phyloP scores from a whole-genome alignment of 2,888 invertebrate species.

The Rotaria macrura region DNA sequence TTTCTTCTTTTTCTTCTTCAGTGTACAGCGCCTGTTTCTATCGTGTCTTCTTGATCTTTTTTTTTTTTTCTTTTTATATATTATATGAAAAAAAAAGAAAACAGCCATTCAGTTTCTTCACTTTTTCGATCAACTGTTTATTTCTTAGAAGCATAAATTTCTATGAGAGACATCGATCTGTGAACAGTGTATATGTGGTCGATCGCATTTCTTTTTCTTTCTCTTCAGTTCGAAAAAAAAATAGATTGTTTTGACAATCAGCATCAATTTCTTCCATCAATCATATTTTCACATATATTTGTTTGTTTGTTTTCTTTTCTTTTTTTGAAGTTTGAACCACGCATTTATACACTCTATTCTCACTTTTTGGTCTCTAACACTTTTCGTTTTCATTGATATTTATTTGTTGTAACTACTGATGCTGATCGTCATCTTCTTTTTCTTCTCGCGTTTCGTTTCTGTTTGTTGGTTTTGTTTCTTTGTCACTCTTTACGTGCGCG shows the following conservation, averaged over 20 bases:
- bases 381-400: not conserved
- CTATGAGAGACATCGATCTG: not conserved
- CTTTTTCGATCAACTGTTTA: not conserved
- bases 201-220: not conserved
- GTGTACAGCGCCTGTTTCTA: conserved; percentile 8
- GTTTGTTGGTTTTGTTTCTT: not conserved
- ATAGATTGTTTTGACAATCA: conserved; percentile 5
- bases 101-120: not conserved
- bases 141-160: not conserved
- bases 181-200: conserved; percentile 10
- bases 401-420: not conserved
- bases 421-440: not conserved
- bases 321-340: not conserved
- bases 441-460: not conserved
- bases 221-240: not conserved
- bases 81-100: not conserved
- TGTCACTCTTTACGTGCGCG: not conserved
- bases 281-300: not conserved
- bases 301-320: not conserved
- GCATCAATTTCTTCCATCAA: not conserved
- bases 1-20: not conserved
- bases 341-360: not conserved
- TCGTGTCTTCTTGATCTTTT: not conserved
- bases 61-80: not conserved
- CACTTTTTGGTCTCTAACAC: not conserved